Evolutionary conservation across 2,113 vertebrate genomes (phyloP), one percentile per base, ranked within the genome.

Genomic region (Tychaedon coryphoeus): DNA sequence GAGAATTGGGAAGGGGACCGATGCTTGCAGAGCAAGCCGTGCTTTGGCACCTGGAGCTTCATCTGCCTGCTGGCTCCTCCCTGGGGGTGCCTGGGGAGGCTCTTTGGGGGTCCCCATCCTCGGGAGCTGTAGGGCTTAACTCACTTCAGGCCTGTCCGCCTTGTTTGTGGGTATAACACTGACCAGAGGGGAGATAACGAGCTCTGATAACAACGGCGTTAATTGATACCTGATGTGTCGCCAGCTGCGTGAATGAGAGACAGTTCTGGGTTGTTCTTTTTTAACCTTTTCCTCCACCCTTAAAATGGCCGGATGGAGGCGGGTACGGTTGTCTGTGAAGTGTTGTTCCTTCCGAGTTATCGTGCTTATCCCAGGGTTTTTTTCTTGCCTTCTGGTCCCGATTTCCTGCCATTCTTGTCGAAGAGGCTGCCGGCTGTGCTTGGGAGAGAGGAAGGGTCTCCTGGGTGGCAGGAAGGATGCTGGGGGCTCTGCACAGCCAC

Each of bases 391-490:
- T 91, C 88, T 93, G 72, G 56, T 77, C 58, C 66, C 3, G 18
- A 13, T 91, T 96, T 96, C 96, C 96, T 95, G 89, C 67, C 42
- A 94, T 96, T 93, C 75, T 94, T 95, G 74, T 89, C 0, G 4
- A 65, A 38, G 57, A 50, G 94, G 75, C 71, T 9, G 11, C 54
- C 0, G 36, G 72, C 42, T 48, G 22, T 56, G 60, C 69, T 48
- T 77, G 48, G 0, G 6, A 75, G 40, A 58, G 64, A 92, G 64
- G 88, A 87, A 93, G 58, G 65, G 83, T 92, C 93, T 70, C 72
- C 77, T 40, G 80, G 71, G 80, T 28, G 4, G 83, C 72, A 91
- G 91, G 93, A 96, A 94, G 94, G 92, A 93, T 93, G 47, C 81
- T 3, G 50, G 70, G 53, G 67, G 22, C 40, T 93, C 20, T 58